A percentile compares a stretch with the other conserved stretches of the same genome.
phyloP scores from a whole-genome alignment of 2,888 invertebrate genomes.

The Lithosia quadra region DNA sequence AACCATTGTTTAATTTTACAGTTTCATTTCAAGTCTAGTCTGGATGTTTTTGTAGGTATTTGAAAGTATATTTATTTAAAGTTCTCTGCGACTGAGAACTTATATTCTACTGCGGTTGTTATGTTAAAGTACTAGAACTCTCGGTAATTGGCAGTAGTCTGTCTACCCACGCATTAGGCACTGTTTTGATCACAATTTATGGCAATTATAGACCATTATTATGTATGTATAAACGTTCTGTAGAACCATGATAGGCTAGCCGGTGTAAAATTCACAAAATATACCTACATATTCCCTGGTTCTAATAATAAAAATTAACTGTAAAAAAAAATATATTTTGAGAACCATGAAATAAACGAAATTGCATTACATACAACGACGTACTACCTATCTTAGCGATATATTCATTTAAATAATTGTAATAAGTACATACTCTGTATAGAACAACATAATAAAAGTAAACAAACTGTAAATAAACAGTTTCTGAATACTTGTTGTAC shows the following conservation, averaged over 20 bases:
- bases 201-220: too few species aligned
- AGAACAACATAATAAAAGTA: background rate
- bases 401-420: too few species aligned
- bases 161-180: background rate
- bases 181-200: too few species aligned
- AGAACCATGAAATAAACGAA: background rate
- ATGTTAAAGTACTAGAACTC: background rate
- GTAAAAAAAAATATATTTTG: too few species aligned
- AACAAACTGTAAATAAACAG: background rate
- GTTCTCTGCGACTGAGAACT: background rate
- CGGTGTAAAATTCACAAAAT: background rate
- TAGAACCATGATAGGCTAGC: background rate
- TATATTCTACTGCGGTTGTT: background rate
- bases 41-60: background rate
- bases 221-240: background rate
- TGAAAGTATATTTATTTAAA: background rate
- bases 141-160: background rate
- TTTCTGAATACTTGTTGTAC: background rate
- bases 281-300: too few species aligned
- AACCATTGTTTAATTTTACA: background rate
- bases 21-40: background rate
- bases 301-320: too few species aligned
- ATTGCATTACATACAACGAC: too few species aligned
- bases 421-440: background rate
- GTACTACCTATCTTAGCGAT: background rate